Evolutionary conservation across 1,140 invertebrate species (phyloP), one percentile per base, ranked within the genome.

Genomic region (Dendroctonus valens): DNA sequence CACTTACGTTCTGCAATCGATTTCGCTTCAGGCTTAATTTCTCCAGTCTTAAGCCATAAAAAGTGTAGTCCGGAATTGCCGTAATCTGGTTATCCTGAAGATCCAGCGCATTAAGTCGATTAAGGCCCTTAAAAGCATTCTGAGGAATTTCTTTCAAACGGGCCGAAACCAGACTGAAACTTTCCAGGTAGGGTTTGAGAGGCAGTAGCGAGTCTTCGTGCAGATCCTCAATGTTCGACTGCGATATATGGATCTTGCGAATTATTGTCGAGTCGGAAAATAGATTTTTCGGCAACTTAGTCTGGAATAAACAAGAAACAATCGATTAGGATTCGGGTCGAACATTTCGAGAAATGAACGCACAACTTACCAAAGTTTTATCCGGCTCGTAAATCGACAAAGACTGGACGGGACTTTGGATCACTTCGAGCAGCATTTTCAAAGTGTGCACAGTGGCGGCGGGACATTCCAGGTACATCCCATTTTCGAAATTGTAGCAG

Each of bases 401-500:
- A 38, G 91, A 94, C 75, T 94, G 91, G 48, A 95, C 88, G 7
- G 84, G 83, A 54, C 84, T 83, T 75, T 82, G 77, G 75, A 87
- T 72, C 77, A 82, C 72, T 76, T 85, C 77, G 39, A 83, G 68
- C 2, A 81, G 81, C 9, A 78, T 72, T 46, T 77, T 79, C 55
- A 83, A 70, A 11, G 81, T 82, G 26, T 79, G 71, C 5, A 78
- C 76, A n/a, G 87, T 88, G 5, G 88, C 89, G 60, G 86, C 89
- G 12, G 92, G 89, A 77, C 93, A 96, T 79, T 96, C 92, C 69
- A 96, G 82, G 80, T 92, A 93, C 55, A 95, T 83, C 39, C 91
- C 92, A 81, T 94, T 91, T 77, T 94, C 91, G 77, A 94, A 92
- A 79, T 91, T 91, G 82, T 94, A 94, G 79, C 93, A 96, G 0